These are phyloP conservation scores for Rhorus exstirpatorius DNA, from an alignment of 2,888 invertebrate species.

Conservation along the genomic window DNA sequence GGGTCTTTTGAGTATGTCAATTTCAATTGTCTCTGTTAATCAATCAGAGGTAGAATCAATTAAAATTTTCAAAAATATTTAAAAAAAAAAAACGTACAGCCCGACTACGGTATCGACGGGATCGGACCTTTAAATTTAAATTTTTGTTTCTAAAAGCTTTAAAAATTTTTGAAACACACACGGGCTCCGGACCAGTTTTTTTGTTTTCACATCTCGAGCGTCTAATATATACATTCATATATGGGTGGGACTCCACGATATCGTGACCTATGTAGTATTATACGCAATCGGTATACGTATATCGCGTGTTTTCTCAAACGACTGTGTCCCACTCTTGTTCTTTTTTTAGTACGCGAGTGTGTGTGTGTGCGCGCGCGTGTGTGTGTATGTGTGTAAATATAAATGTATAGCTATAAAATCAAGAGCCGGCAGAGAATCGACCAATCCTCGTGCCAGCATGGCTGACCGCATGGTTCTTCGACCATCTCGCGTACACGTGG, in stretches of 20 bases:
- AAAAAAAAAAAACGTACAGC: neutral
- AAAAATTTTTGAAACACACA: slow-evolving; percentile 21
- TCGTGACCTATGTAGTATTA: neutral
- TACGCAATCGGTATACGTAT: neutral
- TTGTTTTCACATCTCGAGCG: slow-evolving; percentile 16
- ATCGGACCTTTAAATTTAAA: neutral
- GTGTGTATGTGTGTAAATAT: neutral
- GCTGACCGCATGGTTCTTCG: slow-evolving; percentile 57
- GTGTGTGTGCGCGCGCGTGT: neutral
- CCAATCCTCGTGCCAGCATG: slow-evolving; percentile 38
- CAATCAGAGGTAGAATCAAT: no score
- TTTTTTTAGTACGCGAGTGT: neutral
- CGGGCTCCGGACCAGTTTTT: slow-evolving; percentile 44
- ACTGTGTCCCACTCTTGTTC: neutral
- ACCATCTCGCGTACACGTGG: slow-evolving; percentile 75
- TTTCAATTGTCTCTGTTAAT: no score
- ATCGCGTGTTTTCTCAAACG: slow-evolving; percentile 14
- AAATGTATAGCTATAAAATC: slow-evolving; percentile 6
- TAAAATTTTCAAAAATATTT: no score
- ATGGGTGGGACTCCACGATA: slow-evolving; percentile 22
- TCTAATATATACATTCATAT: neutral
- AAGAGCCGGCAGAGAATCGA: slow-evolving; percentile 32
- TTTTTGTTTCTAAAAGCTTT: slow-evolving; percentile 17
- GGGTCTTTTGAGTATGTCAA: no score
- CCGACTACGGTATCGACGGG: neutral